Percentiles rank a stretch among this genome's conserved stretches.
phyloP scores from a whole-genome alignment of 2,797 vertebrate genomes.

The Manis crassicaudata region DNA sequence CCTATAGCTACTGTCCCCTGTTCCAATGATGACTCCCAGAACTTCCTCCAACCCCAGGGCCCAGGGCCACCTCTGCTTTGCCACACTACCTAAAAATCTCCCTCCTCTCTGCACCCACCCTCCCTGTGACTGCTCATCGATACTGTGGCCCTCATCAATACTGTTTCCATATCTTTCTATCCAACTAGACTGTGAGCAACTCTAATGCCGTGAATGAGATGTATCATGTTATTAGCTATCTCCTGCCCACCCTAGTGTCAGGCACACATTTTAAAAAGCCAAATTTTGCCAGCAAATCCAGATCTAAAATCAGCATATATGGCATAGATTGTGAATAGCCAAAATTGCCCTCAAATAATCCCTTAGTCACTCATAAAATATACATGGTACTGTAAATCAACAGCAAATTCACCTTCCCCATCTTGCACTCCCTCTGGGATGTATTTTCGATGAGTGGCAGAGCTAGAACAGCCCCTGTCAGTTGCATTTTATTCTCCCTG shows the following conservation, averaged over 20 bases:
- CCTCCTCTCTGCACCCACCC: not conserved
- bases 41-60: not conserved
- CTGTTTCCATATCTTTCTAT: not conserved
- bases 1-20: not conserved
- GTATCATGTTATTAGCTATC: not conserved
- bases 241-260: not conserved
- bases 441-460: not conserved
- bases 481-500: not conserved
- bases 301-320: conserved; percentile 17
- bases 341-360: conserved; percentile 36
- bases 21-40: not conserved
- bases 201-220: not conserved
- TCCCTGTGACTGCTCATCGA: not conserved
- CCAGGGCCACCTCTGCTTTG: not conserved
- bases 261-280: not conserved
- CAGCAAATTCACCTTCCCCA: not conserved
- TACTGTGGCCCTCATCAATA: not conserved
- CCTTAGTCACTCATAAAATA: conserved; percentile 19
- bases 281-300: conserved; percentile 6
- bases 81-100: not conserved
- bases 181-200: no score
- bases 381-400: not conserved
- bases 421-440: not conserved
- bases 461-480: not conserved
- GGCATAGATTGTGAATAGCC: conserved; percentile 20